A percentile compares a stretch with the other conserved stretches of the same genome.
These are phyloP conservation scores for Notarius quadriscutis DNA, from an alignment of 2,113 vertebrate species.

Conservation along the genomic window DNA sequence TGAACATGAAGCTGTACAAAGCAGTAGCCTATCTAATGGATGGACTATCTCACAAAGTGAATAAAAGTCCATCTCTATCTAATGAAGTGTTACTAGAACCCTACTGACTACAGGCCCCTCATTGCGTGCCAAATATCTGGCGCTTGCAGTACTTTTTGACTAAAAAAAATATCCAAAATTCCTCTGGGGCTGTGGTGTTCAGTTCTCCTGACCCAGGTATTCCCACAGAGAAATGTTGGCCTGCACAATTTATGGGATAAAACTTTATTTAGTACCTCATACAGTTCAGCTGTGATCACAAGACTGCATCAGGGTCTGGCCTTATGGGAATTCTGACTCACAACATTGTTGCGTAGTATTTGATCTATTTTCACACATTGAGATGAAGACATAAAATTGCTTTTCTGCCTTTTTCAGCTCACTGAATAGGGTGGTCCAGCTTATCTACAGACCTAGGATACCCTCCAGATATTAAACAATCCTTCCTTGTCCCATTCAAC, in stretches of 20 bases:
- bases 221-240: background rate
- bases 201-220: conserved; percentile 29
- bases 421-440: background rate
- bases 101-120: conserved; percentile 45
- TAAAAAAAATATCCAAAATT: conserved; percentile 25
- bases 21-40: conserved; percentile 53
- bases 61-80: conserved; percentile 55
- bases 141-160: conserved; percentile 17
- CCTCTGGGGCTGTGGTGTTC: background rate
- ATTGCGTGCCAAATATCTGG: conserved; percentile 38
- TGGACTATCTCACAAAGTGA: conserved; percentile 53
- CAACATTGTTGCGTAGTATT: conserved; percentile 24
- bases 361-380: conserved; percentile 21
- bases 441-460: background rate
- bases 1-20: conserved; percentile 37
- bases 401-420: conserved; percentile 21
- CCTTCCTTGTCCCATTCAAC: background rate
- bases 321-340: conserved; percentile 14
- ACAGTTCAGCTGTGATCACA: conserved; percentile 33
- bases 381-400: conserved; percentile 34
- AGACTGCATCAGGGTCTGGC: conserved; percentile 14
- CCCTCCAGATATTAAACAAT: conserved; percentile 27
- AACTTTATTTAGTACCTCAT: conserved; percentile 18
- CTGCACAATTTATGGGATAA: background rate
- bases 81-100: conserved; percentile 65